These are phyloP conservation scores for Ciona savignyi DNA, from an alignment of 23 tunicate genomes.

Conservation along the genomic window DNA sequence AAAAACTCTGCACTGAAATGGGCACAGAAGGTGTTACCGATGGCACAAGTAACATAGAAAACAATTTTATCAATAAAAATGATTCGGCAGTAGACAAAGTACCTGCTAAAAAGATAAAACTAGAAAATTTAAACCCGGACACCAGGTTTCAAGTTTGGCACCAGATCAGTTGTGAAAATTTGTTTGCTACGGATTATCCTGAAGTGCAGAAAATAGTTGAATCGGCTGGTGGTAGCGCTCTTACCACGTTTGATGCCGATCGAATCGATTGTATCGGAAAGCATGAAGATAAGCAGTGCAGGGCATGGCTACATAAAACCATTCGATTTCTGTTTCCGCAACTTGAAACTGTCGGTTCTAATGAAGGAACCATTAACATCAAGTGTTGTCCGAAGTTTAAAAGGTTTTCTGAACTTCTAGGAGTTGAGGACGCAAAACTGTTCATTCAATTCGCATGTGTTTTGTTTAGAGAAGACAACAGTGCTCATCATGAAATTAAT, in stretches of 20 bases:
- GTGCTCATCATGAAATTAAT: background rate
- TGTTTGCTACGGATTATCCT: background rate
- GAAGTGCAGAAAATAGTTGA: background rate
- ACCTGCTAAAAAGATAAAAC: background rate
- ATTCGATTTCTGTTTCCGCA: slow-evolving; percentile 45
- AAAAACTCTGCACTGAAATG: background rate
- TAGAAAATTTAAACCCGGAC: background rate
- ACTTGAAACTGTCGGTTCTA: slow-evolving; percentile 6
- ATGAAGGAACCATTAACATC: background rate
- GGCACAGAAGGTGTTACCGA: background rate
- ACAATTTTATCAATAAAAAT: background rate
- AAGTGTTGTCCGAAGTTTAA: slow-evolving; percentile 5
- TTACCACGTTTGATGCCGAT: background rate
- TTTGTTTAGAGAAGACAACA: background rate
- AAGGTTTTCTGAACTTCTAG: slow-evolving; percentile 1
- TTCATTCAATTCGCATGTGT: background rate
- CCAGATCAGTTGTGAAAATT: background rate
- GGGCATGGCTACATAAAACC: slow-evolving; percentile 20
- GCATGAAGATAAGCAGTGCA: slow-evolving; percentile 11
- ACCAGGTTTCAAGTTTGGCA: too few species aligned
- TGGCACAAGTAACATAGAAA: background rate
- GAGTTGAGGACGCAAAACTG: background rate
- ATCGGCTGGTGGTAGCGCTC: background rate
- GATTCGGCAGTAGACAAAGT: background rate
- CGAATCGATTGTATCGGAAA: slow-evolving; percentile 8